phyloP scores from a whole-genome alignment of 2,888 invertebrate genomes.

The Trissoscelio sp. region DNA sequence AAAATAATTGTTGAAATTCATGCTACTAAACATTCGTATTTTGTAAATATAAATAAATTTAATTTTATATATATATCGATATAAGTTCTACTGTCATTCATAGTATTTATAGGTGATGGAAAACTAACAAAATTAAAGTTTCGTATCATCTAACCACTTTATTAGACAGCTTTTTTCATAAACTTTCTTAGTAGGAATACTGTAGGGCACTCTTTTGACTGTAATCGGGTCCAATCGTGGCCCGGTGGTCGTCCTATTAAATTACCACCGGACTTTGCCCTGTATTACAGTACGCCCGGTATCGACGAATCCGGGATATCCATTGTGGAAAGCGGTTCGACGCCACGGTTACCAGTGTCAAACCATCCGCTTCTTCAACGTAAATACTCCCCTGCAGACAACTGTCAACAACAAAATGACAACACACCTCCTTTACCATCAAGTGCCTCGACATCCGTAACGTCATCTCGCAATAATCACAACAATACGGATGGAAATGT shows the following conservation, averaged over 20 bases:
- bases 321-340: conserved; percentile 83
- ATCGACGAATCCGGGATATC: conserved; percentile 82
- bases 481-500: conserved; percentile 70
- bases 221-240: conserved; percentile 11
- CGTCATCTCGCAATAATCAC: conserved; percentile 82
- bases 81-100: too few relatives aligned
- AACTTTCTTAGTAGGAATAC: conserved; percentile 13
- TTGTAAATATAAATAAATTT: too few relatives aligned
- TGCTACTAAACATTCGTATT: too few relatives aligned
- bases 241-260: conserved; percentile 15
- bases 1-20: too few relatives aligned
- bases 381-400: conserved; percentile 87
- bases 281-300: conserved; percentile 82
- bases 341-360: conserved; percentile 84
- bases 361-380: conserved; percentile 88
- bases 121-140: too few relatives aligned
- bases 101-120: too few relatives aligned
- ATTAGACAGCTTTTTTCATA: not conserved
- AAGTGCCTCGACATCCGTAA: conserved; percentile 86
- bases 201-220: conserved; percentile 10
- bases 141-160: not conserved
- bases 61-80: too few relatives aligned
- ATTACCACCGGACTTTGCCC: conserved; percentile 3
- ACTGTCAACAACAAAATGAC: conserved; percentile 79
- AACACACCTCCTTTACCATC: conserved; percentile 85